Base-by-base conservation (phyloP, 2,888 invertebrate genomes). In the Monochamus alternatus region DNA sequence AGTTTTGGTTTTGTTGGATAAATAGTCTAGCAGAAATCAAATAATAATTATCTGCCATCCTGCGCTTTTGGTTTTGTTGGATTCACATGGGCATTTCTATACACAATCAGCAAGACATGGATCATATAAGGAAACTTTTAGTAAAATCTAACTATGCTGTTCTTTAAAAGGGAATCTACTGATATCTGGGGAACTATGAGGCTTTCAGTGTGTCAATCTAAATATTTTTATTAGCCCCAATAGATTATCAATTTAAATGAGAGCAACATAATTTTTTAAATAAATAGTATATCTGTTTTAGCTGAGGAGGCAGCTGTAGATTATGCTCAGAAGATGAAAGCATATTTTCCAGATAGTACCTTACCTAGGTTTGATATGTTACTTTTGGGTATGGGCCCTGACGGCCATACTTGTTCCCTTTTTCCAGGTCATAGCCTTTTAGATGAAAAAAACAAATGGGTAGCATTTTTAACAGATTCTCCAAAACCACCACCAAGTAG, bases 321-420 rank as follows among this genome's bases (percentile, higher is more conserved):
- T 85, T 97, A 97, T 86, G 91, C 91, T 66, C 90, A 92, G 78
- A 92, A 95, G 87, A 89, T 97, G 83, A 90, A 90, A 68, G 87
- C 89, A 9, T 91, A 91, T 73, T 95, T 96, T 81, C 91, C 89
- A 78, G 91, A 86, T 67, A 90, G 87, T 86, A 89, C 84, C 85
- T 84, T 92, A 71, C 96, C 96, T 0, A 87, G 91, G 77, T 97
- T 98, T 87, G 98, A 99, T 89, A 88, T 98, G 65, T 90, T 99
- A 0, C 90, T 99, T 9, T 90, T 99, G 31, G 99, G 99, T 12
- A 95, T 99, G 93, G 99, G 99, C 0, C 98, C 98, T 0, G 99
- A 99, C 87, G 99, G 99, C 0, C 99, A 99, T 89, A 99, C 98
- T 0, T 98, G 98, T 86, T 99, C 99, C 0, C 89, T 99, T 14